These are phyloP conservation scores for Ceratosolen solmsi DNA, from an alignment of 1,140 invertebrate genomes.

Conservation along the genomic window DNA sequence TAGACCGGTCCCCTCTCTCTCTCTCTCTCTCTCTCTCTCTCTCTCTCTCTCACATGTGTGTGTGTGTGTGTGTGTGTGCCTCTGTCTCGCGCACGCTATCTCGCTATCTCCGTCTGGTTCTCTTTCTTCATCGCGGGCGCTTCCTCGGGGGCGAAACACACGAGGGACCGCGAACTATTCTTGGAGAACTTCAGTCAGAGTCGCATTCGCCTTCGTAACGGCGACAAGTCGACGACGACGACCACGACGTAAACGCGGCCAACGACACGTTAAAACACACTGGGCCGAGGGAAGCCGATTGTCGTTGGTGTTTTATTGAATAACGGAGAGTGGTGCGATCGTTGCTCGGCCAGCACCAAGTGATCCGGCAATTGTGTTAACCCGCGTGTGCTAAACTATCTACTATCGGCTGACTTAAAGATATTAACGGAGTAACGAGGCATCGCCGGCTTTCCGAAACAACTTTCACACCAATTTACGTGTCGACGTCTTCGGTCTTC, in stretches of 20 bases:
- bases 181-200: constrained; percentile 71
- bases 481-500: neutral
- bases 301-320: neutral
- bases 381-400: neutral
- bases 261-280: neutral
- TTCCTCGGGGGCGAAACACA: constrained; percentile 63
- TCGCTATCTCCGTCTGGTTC: constrained; percentile 34
- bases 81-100: neutral
- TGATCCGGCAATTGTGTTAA: neutral
- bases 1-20: constrained; percentile 56
- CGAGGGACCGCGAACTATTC: constrained; percentile 71
- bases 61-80: no score
- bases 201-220: constrained; percentile 65
- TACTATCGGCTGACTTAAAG: neutral
- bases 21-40: constrained; percentile 27
- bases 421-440: neutral
- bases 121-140: constrained; percentile 55
- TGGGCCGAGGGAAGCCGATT: neutral
- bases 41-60: neutral
- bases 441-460: neutral
- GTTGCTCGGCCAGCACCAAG: neutral
- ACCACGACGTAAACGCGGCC: constrained; percentile 1
- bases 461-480: neutral
- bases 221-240: constrained; percentile 54
- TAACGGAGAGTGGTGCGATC: neutral